phyloP scores from a whole-genome alignment of 2,797 vertebrate genomes.

The Hydrolagus colliei region DNA sequence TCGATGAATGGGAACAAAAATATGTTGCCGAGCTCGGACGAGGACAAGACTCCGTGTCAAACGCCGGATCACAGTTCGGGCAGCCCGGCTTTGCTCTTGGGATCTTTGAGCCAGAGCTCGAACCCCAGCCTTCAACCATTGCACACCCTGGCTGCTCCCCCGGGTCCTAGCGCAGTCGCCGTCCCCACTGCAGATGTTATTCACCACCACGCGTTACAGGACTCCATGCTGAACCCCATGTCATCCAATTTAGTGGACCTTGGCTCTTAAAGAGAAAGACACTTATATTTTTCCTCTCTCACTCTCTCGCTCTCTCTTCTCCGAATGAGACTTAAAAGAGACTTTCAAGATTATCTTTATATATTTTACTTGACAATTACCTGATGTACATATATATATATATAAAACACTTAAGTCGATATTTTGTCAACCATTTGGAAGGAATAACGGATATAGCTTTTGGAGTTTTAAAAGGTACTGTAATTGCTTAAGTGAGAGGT shows the following conservation, averaged over 20 bases:
- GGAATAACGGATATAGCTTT: conserved; percentile 39
- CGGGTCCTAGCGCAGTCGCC: conserved; percentile 89
- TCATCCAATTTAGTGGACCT: conserved; percentile 95
- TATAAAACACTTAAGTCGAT: conserved; percentile 42
- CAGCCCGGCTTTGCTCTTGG: conserved; percentile 81
- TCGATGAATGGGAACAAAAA: conserved; percentile 96
- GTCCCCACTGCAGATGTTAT: conserved; percentile 78
- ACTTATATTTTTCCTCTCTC: not conserved
- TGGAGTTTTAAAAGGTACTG: conserved; percentile 47
- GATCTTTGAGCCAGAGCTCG: conserved; percentile 48
- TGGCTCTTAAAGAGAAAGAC: conserved; percentile 75
- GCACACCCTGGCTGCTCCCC: conserved; percentile 85
- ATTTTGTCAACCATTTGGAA: conserved; percentile 44
- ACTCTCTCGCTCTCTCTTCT: not conserved
- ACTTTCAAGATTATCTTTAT: conserved; percentile 31
- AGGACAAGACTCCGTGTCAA: conserved; percentile 92
- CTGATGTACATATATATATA: conserved; percentile 41
- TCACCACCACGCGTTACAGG: conserved; percentile 90
- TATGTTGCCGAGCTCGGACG: conserved; percentile 92
- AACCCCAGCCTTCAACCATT: conserved; percentile 76
- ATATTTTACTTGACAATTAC: conserved; percentile 53
- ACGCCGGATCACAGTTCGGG: conserved; percentile 89
- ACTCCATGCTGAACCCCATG: conserved; percentile 98
- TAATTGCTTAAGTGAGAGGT: conserved; percentile 54
- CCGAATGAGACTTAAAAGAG: conserved; percentile 19